These are phyloP conservation scores for Aphelocoma californica DNA, from an alignment of 2,797 vertebrate genomes.

Conservation along the genomic window DNA sequence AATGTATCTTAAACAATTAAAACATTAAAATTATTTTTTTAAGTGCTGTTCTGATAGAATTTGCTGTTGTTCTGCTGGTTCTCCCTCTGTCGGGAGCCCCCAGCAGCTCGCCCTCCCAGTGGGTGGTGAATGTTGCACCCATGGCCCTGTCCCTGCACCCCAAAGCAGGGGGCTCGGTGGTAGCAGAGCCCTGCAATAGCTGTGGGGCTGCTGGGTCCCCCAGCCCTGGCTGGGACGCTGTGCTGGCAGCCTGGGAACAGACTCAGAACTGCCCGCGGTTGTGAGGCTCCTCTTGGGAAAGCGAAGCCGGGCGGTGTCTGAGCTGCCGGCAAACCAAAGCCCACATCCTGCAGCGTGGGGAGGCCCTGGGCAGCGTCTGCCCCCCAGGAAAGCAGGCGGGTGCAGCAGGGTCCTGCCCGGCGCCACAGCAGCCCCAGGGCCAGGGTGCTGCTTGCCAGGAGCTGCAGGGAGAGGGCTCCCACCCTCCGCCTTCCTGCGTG, in stretches of 20 bases:
- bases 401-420: background rate
- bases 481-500: background rate
- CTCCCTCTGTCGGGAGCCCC: background rate
- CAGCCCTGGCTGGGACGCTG: background rate
- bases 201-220: background rate
- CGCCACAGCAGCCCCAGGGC: background rate
- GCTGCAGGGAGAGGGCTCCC: background rate
- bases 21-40: constrained; percentile 51
- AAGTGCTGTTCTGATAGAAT: background rate
- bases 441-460: background rate
- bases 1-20: background rate
- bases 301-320: background rate
- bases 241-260: background rate
- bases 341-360: background rate
- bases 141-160: accelerated
- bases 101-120: background rate
- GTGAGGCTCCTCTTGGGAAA: background rate
- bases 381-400: background rate
- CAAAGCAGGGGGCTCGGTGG: accelerated
- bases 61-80: background rate
- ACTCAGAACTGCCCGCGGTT: accelerated
- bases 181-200: background rate
- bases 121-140: accelerated
- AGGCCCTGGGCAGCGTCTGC: background rate
- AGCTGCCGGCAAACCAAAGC: background rate